Evolutionary conservation across 2,888 invertebrate genomes (phyloP).

Genomic region (Silvanus unidentatus): DNA sequence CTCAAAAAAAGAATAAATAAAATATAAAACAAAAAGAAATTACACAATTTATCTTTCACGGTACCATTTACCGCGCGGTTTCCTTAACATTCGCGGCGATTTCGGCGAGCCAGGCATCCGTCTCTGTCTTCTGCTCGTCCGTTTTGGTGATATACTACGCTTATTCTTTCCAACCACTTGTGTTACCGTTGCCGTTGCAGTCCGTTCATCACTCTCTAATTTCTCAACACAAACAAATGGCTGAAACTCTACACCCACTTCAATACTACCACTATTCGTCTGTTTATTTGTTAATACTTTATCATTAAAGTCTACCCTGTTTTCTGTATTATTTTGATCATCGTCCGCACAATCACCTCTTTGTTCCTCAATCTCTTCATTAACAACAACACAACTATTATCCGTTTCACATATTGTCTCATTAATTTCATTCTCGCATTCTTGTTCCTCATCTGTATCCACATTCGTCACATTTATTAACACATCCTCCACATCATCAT

Average conservation of each 20-base stretch:
- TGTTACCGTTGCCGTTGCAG: slow-evolving; percentile 9
- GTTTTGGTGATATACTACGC: slow-evolving; percentile 18
- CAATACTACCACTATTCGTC: slow-evolving; percentile 22
- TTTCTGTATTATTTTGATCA: slow-evolving; percentile 6
- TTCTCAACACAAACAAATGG: slow-evolving; percentile 64
- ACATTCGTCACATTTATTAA: slow-evolving; percentile 8
- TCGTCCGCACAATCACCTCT: slow-evolving; percentile 11
- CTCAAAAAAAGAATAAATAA: not conserved
- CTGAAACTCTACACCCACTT: slow-evolving; percentile 36
- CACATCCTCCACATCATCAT: slow-evolving; percentile 8
- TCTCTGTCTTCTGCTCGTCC: slow-evolving; percentile 24
- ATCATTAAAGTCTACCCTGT: slow-evolving; percentile 34
- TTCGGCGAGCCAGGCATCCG: slow-evolving; percentile 39
- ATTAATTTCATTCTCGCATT: slow-evolving; percentile 14
- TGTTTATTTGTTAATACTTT: slow-evolving; percentile 37
- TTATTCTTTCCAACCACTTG: not conserved
- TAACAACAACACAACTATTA: slow-evolving; percentile 13
- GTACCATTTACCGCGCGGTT: slow-evolving; percentile 44
- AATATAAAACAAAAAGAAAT: not conserved
- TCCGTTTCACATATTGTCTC: slow-evolving; percentile 12
- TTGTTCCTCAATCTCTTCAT: slow-evolving; percentile 17
- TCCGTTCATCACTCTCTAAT: slow-evolving; percentile 47
- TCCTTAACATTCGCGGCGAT: slow-evolving; percentile 42
- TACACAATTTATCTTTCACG: slow-evolving; percentile 39
- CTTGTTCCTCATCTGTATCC: slow-evolving; percentile 18